Percentiles rank a stretch among this genome's conserved stretches.
These are phyloP conservation scores for Dasyprocta punctata DNA, from an alignment of 2,113 vertebrate species.

Conservation along the genomic window DNA sequence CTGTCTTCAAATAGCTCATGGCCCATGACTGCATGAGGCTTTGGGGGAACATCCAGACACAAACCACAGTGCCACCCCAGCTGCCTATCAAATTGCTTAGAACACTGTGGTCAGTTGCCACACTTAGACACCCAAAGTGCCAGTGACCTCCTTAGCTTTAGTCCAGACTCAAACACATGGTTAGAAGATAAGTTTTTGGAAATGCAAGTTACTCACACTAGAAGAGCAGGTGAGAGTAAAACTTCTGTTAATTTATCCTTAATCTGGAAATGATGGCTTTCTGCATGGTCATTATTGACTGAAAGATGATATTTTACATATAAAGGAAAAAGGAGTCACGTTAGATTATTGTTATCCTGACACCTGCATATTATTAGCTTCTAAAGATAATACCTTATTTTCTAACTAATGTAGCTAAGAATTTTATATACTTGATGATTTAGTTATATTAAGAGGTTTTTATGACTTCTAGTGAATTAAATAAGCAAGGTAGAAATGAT, in stretches of 20 bases:
- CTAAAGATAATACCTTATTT: background rate
- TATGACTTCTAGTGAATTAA: constrained; percentile 7
- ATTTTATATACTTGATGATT: constrained; percentile 18
- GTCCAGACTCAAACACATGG: background rate
- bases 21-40: too few relatives aligned
- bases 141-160: background rate
- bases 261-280: background rate
- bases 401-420: background rate
- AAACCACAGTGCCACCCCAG: too few relatives aligned
- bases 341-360: background rate
- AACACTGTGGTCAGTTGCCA: background rate
- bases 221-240: background rate
- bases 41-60: too few relatives aligned
- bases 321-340: background rate
- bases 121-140: background rate
- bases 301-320: background rate
- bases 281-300: background rate
- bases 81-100: background rate
- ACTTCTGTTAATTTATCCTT: background rate
- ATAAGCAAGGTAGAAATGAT: background rate
- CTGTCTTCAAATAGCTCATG: too few relatives aligned
- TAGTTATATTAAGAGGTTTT: background rate
- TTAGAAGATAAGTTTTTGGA: background rate
- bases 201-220: background rate
- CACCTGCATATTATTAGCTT: background rate